Evolutionary conservation across 2,113 vertebrate species (phyloP), one percentile per base, ranked within the genome.

Genomic region (Rana temporaria): DNA sequence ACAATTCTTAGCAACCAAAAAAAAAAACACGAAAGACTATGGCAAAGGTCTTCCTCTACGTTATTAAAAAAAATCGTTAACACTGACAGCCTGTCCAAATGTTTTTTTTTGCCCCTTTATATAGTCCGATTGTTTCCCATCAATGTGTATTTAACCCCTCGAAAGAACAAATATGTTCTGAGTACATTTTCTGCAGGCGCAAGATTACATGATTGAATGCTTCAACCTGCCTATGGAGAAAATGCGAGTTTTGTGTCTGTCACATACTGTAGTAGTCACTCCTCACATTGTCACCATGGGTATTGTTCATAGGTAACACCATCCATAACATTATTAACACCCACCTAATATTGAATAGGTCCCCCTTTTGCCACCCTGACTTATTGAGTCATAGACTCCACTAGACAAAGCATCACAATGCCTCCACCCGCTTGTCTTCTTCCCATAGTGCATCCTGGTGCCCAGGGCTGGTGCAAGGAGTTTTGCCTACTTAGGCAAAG

Each of bases 211-310:
- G 67, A 63, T 26, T 53, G 42, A 52, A 72, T 20, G n/a, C 17
- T 16, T 17, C 14, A 17, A 22, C 56, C 34, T 42, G 57, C 55
- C 30, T 26, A 55, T 26, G 2, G 69, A 26, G 48, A 72, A 34
- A 72, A 4, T 26, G 64, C 34, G 79, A 67, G 59, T 7, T 55
- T 57, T 55, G 52, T 56, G n/a, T 22, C 34, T 24, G 52, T 81
- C 38, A 20, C 57, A 34, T 71, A n/a, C n/a, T n/a, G n/a, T n/a
- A 82, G 70, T 68, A 75, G 71, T 42, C 60, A 34, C 24, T 67
- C 19, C n/a, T 65, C 62, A 19, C 30, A 26, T 18, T 22, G 42
- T 32, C n/a, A 16, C 17, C 16, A 26, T 20, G 26, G 48, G 11
- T 16, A 42, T 79, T 69, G 42, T 12, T 9, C 8, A 48, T 48